Conservation (phyloP, 2,797 vertebrate genomes). For the Allobates femoralis region DNA sequence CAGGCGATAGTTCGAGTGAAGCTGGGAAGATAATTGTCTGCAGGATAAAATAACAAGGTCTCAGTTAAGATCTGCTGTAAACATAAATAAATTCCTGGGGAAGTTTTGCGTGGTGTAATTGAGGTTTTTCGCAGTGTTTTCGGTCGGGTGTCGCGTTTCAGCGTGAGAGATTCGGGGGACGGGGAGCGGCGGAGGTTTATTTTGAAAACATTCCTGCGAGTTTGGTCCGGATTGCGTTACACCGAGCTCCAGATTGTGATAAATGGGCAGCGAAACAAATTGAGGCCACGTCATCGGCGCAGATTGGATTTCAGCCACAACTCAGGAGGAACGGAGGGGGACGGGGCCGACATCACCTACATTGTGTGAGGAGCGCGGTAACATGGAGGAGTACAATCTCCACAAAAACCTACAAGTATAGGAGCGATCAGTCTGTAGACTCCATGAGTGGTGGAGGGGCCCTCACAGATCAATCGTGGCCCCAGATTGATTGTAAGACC, state of each 20-base stretch:
- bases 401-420: background rate
- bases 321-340: background rate
- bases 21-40: conserved; percentile 65
- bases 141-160: conserved; percentile 59
- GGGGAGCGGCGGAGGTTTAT: conserved; percentile 65
- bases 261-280: conserved; percentile 60
- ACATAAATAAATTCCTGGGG: conserved; percentile 68
- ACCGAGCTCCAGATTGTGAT: conserved; percentile 58
- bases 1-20: conserved; percentile 64
- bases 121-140: conserved; percentile 1
- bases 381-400: background rate
- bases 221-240: conserved; percentile 65
- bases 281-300: conserved; percentile 52
- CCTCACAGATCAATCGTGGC: background rate
- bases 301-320: conserved; percentile 57
- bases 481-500: background rate
- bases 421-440: background rate
- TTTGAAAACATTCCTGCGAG: conserved; percentile 64
- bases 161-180: conserved; percentile 37
- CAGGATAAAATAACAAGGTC: conserved; percentile 67
- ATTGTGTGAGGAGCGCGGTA: background rate
- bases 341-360: background rate
- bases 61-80: conserved; percentile 65
- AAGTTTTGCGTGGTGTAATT: conserved; percentile 62
- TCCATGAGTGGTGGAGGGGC: background rate